phyloP scores from a whole-genome alignment of 2,888 invertebrate species.

The Diaphora mendica region DNA sequence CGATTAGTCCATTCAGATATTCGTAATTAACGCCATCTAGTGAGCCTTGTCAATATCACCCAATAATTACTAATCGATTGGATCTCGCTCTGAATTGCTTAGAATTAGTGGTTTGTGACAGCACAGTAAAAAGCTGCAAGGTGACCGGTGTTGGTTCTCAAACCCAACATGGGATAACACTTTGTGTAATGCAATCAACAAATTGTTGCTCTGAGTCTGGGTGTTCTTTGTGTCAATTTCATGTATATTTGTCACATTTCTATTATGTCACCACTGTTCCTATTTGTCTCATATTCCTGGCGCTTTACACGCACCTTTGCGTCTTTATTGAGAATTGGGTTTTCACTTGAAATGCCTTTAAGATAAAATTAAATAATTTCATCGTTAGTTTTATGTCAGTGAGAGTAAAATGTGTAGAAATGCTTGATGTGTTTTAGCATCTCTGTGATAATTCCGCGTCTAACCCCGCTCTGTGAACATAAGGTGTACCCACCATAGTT shows the following conservation, averaged over 20 bases:
- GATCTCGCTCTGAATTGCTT: not conserved
- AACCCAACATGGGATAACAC: too few species aligned
- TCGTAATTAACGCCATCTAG: not conserved
- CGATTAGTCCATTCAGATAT: too few species aligned
- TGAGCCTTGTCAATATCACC: not conserved
- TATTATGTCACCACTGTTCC: not conserved
- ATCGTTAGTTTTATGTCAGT: conserved; percentile 2
- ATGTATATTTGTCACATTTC: not conserved
- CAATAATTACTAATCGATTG: not conserved
- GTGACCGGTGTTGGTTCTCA: too few species aligned
- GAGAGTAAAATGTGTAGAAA: not conserved
- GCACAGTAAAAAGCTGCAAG: too few species aligned
- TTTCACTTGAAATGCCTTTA: not conserved
- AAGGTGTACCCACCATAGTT: not conserved
- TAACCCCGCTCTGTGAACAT: conserved; percentile 4
- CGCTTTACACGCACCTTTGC: not conserved
- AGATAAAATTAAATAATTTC: not conserved
- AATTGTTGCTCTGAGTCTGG: too few species aligned
- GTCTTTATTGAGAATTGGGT: not conserved
- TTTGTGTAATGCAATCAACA: too few species aligned
- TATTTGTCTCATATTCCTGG: not conserved
- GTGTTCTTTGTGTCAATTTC: too few species aligned
- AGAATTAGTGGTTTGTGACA: too few species aligned
- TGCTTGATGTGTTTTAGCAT: conserved; percentile 49
- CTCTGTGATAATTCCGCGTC: conserved; percentile 29